Evolutionary conservation across 2,888 invertebrate species (phyloP), one percentile per base, ranked within the genome.

Genomic region (Tridacna gigas): DNA sequence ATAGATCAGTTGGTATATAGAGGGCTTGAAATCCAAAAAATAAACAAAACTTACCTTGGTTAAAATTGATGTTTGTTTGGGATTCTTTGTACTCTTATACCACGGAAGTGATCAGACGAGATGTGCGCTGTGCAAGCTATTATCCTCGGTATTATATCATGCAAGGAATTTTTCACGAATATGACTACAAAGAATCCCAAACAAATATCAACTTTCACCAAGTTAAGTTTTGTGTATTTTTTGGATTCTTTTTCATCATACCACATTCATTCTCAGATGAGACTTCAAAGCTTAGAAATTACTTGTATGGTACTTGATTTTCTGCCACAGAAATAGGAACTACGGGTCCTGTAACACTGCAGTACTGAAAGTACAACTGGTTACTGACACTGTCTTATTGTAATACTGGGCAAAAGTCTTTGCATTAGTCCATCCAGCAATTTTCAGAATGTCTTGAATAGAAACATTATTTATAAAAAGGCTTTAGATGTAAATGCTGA

Each of bases 371-470:
- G 13, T 61, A 9, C 13, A 9, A n/a, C n/a, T 22, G 9, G n/a
- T 11, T 15, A 9, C 51, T 13, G 12, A 15, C 61, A 63, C 51
- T 15, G 15, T 13, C 15, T 51, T 51, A 15, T 51, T 51, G 51
- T 51, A 51, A 61, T 37, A 61, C n/a, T 61, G 61, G 12, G n/a
- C 61, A 61, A 76, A 76, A 22, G 76, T 76, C 22, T 65, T 61
- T 37, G 26, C 69, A 47, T 37, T 66, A n/a, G 74, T 15, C 82
- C 78, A 82, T 47, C 74, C 82, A 18, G 82, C 82, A 63, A 65
- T 47, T 20, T 60, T 66, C 18, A 82, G 18, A 45, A 82, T 74
- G 18, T 67, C 26, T n/a, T 74, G 25, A 28, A 79, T 60, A 20
- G 51, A 45, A 11, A 82, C 47, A 51, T 51, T 60, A 47, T 60